phyloP scores from a whole-genome alignment of 2,797 vertebrate species.

The Sebastes kiyomatsui region DNA sequence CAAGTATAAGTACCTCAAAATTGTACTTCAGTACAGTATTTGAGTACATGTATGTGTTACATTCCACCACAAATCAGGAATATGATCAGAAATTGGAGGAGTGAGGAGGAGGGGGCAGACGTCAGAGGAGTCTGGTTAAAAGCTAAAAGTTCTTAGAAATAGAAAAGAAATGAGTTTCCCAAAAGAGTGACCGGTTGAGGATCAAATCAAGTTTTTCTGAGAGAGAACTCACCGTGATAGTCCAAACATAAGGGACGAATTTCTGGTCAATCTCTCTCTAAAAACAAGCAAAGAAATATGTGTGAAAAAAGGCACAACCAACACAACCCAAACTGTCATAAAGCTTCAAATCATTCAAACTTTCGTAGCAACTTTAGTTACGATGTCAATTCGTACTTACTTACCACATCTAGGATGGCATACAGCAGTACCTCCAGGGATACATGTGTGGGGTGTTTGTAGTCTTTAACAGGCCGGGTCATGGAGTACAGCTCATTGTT shows the following conservation, averaged over 20 bases:
- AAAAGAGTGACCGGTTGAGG: background rate
- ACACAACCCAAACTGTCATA: background rate
- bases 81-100: no score
- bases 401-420: slow-evolving; percentile 68
- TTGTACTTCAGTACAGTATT: no score
- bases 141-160: background rate
- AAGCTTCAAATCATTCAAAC: background rate
- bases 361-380: background rate
- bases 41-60: no score
- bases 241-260: slow-evolving; percentile 64
- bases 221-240: slow-evolving; percentile 40
- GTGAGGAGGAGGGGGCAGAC: background rate
- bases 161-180: background rate
- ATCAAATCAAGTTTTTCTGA: background rate
- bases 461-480: slow-evolving; percentile 62
- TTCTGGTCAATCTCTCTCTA: slow-evolving; percentile 68
- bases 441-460: slow-evolving; percentile 46
- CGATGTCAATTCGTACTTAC: background rate
- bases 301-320: background rate
- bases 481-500: slow-evolving; percentile 57
- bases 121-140: background rate
- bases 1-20: no score
- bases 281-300: background rate
- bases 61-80: no score
- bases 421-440: slow-evolving; percentile 43